These are phyloP conservation scores for Bubo scandiacus DNA, from an alignment of 2,113 vertebrate genomes.

Conservation along the genomic window DNA sequence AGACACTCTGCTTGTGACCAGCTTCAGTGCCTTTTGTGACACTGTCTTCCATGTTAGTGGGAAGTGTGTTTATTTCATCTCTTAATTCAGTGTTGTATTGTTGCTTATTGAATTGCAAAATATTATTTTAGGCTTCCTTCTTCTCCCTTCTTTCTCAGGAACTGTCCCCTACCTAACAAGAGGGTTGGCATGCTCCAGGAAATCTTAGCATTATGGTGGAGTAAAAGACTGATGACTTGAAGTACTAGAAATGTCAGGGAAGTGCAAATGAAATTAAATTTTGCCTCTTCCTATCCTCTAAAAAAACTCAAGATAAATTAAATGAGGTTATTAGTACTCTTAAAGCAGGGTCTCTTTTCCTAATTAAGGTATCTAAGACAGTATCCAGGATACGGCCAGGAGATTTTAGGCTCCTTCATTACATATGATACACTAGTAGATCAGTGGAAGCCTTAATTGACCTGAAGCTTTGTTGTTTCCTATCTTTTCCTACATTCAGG, in stretches of 20 bases:
- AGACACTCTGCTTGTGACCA: not conserved
- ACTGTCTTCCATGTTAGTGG: not conserved
- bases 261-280: constrained; percentile 30
- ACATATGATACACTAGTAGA: not conserved
- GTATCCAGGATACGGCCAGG: constrained; percentile 12
- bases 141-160: not conserved
- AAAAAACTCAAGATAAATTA: constrained; percentile 22
- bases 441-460: constrained; percentile 49
- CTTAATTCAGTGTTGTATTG: not conserved
- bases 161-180: not conserved
- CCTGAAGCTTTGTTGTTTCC: constrained; percentile 34
- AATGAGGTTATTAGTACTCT: not conserved
- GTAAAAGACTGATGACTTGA: not conserved
- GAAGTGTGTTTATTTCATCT: not conserved
- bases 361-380: constrained; percentile 29
- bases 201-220: not conserved
- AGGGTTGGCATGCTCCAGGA: not conserved
- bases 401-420: constrained; percentile 43
- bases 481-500: not conserved
- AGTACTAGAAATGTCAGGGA: constrained; percentile 7
- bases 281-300: not conserved
- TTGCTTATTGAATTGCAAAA: not conserved
- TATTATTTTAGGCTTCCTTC: not conserved
- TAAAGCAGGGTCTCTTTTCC: constrained; percentile 28
- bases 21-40: not conserved